Base-by-base conservation (phyloP, 2,888 invertebrate genomes). In the Panopea generosa region DNA sequence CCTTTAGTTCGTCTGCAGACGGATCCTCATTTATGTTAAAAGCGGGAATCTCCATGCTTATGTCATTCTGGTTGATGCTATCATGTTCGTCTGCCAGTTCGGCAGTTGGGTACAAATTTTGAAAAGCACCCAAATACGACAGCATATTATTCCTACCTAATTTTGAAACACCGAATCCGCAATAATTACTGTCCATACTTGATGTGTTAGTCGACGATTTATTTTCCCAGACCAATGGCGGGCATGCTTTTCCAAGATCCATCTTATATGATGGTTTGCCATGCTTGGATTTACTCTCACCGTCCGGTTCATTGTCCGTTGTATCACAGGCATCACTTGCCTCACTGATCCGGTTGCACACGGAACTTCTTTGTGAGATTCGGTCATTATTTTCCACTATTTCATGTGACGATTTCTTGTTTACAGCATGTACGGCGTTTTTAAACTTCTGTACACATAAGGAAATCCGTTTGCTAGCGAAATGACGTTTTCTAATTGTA, bases 101-200 rank as follows among this genome's bases (percentile, higher is more conserved):
- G 2, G 59, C 63, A 1, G 68, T 67, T 14, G 71, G 72, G 50
- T 45, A 72, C 0, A 80, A 43, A 22, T 67, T 73, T 33, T 77
- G 67, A 49, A 85, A 85, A 16, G 47, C 59, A 40, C 73, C 61
- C 6, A 84, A 52, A 22, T 79, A 62, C 0, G 71, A 65, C 4
- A 85, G 38, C 9, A 85, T 49, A 20, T 73, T 70, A 16, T 40
- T 62, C 29, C 85, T 61, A 0, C 60, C 53, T 3, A 60, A 27
- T 43, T 61, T 70, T 2, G 75, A 73, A 2, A 84, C 47, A 6
- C 85, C 85, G 45, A 85, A 83, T 14, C 84, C 82, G 24, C 40
- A 56, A 33, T 84, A 79, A 26, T 61, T 65, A 27, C 80, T 80
- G 14, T 85, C 84, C 16, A 77, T 16, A 27, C 84, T 84, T 3